Evolutionary conservation across 2,888 invertebrate genomes (phyloP), one percentile per base, ranked within the genome.

Genomic region (Rutpela maculata): DNA sequence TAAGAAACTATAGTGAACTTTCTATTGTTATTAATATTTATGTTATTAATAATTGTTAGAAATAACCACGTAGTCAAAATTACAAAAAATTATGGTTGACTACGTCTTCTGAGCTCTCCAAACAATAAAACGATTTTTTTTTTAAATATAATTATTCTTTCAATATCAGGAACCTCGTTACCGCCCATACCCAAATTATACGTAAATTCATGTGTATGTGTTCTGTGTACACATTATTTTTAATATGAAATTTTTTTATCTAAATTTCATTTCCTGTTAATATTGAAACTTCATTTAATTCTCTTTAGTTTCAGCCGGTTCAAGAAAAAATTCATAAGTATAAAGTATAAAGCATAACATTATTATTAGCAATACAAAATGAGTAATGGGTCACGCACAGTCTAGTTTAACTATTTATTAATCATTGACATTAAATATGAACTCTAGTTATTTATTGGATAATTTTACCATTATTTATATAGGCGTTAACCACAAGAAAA

Each of bases 401-500:
- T 38, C 65, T 26, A 12, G 43, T 18, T n/a, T n/a, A 50, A 18
- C 18, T 65, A 56, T 17, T 57, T 69, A 69, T 69, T 59, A 69
- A 69, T 56, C 57, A 69, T 57, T 35, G 69, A 57, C 69, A 57
- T 69, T 69, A 57, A 69, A 38, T 69, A 35, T 57, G 18, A 68
- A 35, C 31, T 22, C 17, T 26, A 69, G 69, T 69, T 69, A 57
- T 69, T 69, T 69, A 69, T 57, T 69, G 26, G 56, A 35, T 38
- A 31, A 56, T 59, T 56, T 56, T 59, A 57, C 35, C 35, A 18
- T 22, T 15, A 68, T 31, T 17, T 62, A 10, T 22, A 78, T 66
- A 75, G 79, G 81, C 78, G 81, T 78, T 74, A 74, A 76, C 80
- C 60, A 59, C 60, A 76, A 74, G 72, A 76, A 67, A 74, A 74